Conservation (phyloP, 2,797 vertebrate species). For the Picus viridis region DNA sequence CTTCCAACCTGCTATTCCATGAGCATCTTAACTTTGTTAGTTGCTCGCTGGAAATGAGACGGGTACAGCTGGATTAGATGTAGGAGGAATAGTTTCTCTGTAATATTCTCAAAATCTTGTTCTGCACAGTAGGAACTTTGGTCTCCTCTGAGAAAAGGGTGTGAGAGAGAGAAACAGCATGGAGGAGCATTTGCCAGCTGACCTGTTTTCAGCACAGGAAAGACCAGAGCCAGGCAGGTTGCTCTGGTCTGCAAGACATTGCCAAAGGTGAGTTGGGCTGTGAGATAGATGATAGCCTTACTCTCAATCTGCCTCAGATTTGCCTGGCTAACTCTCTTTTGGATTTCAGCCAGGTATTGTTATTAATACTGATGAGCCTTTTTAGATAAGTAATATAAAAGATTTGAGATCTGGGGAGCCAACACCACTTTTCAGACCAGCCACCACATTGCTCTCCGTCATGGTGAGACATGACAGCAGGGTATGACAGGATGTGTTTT, state of each 20-base stretch:
- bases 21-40: neutral
- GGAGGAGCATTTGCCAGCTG: neutral
- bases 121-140: neutral
- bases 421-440: neutral
- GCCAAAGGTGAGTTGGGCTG: neutral
- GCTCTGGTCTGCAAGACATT: neutral
- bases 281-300: neutral
- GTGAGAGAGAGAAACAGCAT: neutral
- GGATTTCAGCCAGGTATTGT: neutral
- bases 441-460: neutral
- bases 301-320: neutral
- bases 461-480: accelerated
- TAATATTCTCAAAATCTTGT: neutral
- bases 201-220: neutral
- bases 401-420: neutral
- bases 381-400: neutral
- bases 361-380: neutral
- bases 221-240: neutral
- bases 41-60: neutral
- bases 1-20: too few relatives aligned
- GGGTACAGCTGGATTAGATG: neutral
- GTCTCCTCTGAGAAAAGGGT: neutral
- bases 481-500: neutral
- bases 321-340: neutral
- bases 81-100: neutral